phyloP scores from a whole-genome alignment of 2,797 vertebrate species.

The Lepilemur ruficaudatus region DNA sequence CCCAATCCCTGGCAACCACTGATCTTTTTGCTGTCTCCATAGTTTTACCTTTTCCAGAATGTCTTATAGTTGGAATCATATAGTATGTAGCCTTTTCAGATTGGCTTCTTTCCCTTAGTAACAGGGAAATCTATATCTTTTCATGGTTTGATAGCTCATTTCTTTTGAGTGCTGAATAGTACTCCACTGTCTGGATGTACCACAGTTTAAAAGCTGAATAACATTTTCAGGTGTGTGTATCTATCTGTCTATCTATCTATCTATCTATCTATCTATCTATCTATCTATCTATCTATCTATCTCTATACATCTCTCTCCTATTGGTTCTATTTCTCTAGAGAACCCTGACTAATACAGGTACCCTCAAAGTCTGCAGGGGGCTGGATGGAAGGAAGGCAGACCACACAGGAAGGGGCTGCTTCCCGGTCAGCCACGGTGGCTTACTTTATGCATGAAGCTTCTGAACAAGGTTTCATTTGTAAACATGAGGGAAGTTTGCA shows the following conservation, averaged over 20 bases:
- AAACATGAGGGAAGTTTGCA: background rate
- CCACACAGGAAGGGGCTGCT: accelerated
- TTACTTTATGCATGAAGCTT: background rate
- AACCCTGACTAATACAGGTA: background rate
- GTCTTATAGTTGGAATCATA: background rate
- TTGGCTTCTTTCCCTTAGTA: background rate
- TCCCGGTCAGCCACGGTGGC: background rate
- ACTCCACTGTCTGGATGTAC: background rate
- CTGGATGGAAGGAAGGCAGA: background rate
- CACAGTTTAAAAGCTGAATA: background rate
- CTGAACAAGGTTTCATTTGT: background rate
- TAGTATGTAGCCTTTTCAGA: background rate
- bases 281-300: background rate
- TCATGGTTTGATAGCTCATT: background rate
- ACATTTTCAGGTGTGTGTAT: background rate
- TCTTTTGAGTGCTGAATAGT: background rate
- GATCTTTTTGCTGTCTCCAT: background rate
- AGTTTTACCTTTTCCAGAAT: background rate
- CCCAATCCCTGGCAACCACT: background rate
- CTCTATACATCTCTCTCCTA: background rate
- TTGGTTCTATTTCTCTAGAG: background rate
- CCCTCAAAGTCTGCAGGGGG: background rate
- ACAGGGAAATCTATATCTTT: background rate
- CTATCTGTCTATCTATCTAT: background rate
- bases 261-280: too few species aligned